Percentiles rank a stretch among this genome's conserved stretches.
phyloP scores from a whole-genome alignment of 2,888 invertebrate species.

The Dexiosoma caninum region DNA sequence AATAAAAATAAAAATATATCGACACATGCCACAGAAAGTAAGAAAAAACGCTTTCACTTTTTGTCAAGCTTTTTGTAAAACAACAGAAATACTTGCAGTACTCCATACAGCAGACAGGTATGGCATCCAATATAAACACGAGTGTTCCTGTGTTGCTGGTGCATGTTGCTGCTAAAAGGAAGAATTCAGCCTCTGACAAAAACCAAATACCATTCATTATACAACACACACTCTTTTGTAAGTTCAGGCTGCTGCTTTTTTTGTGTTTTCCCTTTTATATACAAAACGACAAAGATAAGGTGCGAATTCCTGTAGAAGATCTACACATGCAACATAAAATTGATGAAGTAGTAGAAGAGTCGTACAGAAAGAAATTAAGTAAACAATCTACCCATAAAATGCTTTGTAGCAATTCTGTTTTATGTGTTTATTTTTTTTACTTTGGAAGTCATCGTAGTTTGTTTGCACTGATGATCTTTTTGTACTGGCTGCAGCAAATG shows the following conservation, averaged over 20 bases:
- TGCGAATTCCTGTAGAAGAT: slow-evolving; percentile 27
- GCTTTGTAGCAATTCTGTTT: slow-evolving; percentile 34
- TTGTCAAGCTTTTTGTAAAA: slow-evolving; percentile 38
- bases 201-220: slow-evolving; percentile 49
- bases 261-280: slow-evolving; percentile 1
- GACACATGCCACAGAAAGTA: slow-evolving; percentile 57
- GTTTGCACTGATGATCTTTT: slow-evolving; percentile 28
- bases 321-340: background rate
- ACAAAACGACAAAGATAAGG: slow-evolving; percentile 55
- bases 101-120: background rate
- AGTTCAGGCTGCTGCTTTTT: background rate
- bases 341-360: slow-evolving; percentile 20
- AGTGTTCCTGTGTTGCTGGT: slow-evolving; percentile 36
- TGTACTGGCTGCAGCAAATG: slow-evolving; percentile 35
- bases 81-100: slow-evolving; percentile 30
- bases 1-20: background rate
- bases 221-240: background rate
- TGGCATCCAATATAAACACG: too few relatives aligned
- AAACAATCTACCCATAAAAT: slow-evolving; percentile 34
- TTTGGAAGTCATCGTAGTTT: slow-evolving; percentile 10
- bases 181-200: slow-evolving; percentile 22
- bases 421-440: background rate
- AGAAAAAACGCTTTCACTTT: slow-evolving; percentile 61
- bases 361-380: background rate
- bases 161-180: slow-evolving; percentile 37